Evolutionary conservation across 1,140 invertebrate species (phyloP), one percentile per base, ranked within the genome.

Genomic region (Lordiphosa collinella): DNA sequence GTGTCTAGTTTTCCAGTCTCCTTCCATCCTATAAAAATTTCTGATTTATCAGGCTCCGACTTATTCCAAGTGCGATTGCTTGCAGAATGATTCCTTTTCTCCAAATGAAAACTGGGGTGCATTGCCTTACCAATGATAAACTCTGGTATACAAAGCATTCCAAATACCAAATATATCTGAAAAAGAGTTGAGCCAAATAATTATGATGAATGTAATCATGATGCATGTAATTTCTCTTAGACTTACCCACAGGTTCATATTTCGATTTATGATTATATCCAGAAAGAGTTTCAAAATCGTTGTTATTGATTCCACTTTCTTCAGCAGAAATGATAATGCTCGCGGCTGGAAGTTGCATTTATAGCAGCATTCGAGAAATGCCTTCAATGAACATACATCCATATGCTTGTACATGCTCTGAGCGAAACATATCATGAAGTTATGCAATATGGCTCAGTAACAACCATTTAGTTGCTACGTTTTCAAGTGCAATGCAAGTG

Each of bases 221-320:
- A 7, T 4, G 9, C 35, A 4, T 4, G 5, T 18, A 34, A 14
- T 6, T 9, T 4, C 7, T 5, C 31, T 8, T 1, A 1, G 25
- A 16, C 61, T 66, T 25, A 66, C 63, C 31, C 41, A 8, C 7
- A 25, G 10, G 18, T 57, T 50, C 63, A 66, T 66, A 32, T 9
- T 38, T 32, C 11, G 3, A 18, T 22, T 4, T 29, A 2, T 29
- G 18, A 22, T 5, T 22, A 22, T 7, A 29, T 29, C 25, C 25
- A 29, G 7, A 29, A 25, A 25, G 6, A 8, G 25, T 8, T 29
- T 8, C 2, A 29, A 29, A 29, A 29, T 29, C 25, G 25, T 18
- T 37, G 14, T 10, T 25, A 8, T 12, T 14, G 12, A 1, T n/a
- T 31, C 14, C 0, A 14, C 34, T 25, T 16, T 16, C 58, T 44